Base-by-base conservation (phyloP, 2,113 vertebrate genomes). In the Columba livia region DNA sequence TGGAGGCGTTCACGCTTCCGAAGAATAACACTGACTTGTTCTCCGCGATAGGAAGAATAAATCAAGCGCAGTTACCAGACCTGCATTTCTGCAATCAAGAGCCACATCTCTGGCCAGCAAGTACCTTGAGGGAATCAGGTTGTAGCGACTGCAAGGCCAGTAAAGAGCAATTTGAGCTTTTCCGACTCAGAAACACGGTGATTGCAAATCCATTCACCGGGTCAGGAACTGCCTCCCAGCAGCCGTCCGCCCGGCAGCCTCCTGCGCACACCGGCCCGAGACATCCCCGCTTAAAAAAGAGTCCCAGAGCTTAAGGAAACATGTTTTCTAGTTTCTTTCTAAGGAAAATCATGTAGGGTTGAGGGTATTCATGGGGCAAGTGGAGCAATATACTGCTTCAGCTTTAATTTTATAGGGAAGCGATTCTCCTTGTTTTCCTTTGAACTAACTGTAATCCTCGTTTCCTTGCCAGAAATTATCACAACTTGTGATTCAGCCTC, bases 41-140 rank as follows among this genome's bases (percentile, higher is more conserved):
- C 62, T 56, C 60, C 0, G 0, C 20, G 25, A 38, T 42, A 61
- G 0, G 71, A 84, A 88, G 81, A 94, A 85, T 74, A 94, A 89
- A 92, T 88, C 84, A 90, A 90, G 51, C 0, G 1, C 23, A 18
- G 72, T 83, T 86, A 88, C 75, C n/a, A 65, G 50, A 94, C 21
- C 70, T 51, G 31, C 65, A 20, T 72, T 92, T 94, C 77, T 94
- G 56, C 78, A 93, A 91, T 38, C 53, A 83, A 72, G 69, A 95
- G 53, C 36, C 21, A 80, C 83, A 44, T 78, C 88, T 65, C 75
- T 81, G 69, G 77, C 73, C 57, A 90, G 92, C 69, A 85, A 65
- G 44, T 36, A 70, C 57, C 29, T 72, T 34, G 38, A 81, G 94
- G 70, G 54, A 92, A 81, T 86, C 1, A 2, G 56, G 42, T 44